Evolutionary conservation across 2,888 invertebrate genomes (phyloP).

Genomic region (Nomada goodeniana): DNA sequence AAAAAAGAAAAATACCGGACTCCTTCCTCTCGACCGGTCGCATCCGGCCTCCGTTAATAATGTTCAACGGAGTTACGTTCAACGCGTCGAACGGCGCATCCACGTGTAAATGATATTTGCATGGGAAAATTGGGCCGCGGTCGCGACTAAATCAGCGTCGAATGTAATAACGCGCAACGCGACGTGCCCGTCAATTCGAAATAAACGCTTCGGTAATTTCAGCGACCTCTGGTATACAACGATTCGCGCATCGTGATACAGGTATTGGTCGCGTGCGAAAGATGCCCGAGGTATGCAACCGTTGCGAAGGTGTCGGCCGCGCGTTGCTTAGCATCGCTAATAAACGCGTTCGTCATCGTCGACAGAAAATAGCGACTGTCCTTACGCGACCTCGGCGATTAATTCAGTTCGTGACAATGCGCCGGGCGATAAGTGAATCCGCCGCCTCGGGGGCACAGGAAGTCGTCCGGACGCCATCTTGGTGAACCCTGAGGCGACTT

Average conservation of each 20-base stretch:
- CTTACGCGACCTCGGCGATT: conserved; percentile 31
- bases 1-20: too few species aligned
- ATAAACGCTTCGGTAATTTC: neutral
- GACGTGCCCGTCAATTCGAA: neutral
- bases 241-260: too few species aligned
- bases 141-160: too few species aligned
- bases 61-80: neutral
- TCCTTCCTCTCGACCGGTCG: neutral
- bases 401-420: conserved; percentile 34
- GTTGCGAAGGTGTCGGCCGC: conserved; percentile 22
- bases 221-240: neutral
- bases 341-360: conserved; percentile 52
- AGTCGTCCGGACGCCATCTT: neutral
- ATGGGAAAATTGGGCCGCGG: neutral
- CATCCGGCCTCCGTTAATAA: neutral
- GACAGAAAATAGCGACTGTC: conserved; percentile 32
- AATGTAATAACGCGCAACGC: too few species aligned
- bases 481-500: neutral
- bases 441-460: neutral
- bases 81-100: neutral
- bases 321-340: conserved; percentile 48
- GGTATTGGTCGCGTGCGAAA: neutral
- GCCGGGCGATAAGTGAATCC: neutral
- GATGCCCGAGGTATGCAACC: conserved; percentile 1
- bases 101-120: neutral